Conservation (phyloP, 2,797 vertebrate genomes). For the Labroides dimidiatus region DNA sequence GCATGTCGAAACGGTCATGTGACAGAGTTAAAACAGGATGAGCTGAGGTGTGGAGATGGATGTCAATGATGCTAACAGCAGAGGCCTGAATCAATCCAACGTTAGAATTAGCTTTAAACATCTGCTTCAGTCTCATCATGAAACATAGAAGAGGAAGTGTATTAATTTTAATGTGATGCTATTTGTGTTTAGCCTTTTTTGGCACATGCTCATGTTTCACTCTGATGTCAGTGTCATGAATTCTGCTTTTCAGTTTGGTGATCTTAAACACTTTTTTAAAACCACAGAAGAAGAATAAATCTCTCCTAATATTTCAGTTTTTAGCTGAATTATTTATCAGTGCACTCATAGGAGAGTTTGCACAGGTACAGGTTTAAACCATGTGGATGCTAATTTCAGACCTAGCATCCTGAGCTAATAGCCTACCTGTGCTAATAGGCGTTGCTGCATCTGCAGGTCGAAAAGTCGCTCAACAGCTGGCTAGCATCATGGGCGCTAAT, state of each 20-base stretch:
- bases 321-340: background rate
- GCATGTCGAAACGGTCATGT: slow-evolving; percentile 61
- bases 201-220: background rate
- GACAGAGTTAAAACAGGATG: slow-evolving; percentile 53
- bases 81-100: background rate
- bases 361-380: background rate
- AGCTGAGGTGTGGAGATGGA: slow-evolving; percentile 44
- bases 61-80: slow-evolving; percentile 24
- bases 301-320: background rate
- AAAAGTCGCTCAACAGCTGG: slow-evolving; percentile 18
- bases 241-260: background rate
- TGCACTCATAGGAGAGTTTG: background rate
- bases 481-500: slow-evolving; percentile 37
- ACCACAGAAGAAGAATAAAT: background rate
- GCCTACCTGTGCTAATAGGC: background rate
- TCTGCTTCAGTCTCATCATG: background rate
- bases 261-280: background rate
- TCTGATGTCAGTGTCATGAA: background rate
- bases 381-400: slow-evolving; percentile 5
- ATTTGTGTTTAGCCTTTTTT: background rate
- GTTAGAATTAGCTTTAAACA: background rate
- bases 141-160: background rate
- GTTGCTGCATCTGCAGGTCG: background rate
- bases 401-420: slow-evolving; percentile 7
- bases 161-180: slow-evolving; percentile 2